These are phyloP conservation scores for Styela plicata DNA, from an alignment of 23 tunicate species.

Conservation along the genomic window DNA sequence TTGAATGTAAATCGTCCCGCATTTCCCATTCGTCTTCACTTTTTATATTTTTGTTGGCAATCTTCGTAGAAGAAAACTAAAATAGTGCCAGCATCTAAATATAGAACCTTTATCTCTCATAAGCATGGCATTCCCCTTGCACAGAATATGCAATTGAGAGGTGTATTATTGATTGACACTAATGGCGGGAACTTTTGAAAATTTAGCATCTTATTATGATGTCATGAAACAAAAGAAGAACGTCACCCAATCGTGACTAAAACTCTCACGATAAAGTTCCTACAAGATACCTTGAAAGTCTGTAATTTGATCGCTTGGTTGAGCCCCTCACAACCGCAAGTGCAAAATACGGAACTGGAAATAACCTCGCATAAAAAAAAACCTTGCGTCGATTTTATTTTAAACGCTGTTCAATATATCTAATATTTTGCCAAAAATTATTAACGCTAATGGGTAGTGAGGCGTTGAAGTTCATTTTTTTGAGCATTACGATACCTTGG, in stretches of 20 bases:
- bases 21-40: too few species aligned
- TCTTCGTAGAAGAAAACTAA: too few species aligned
- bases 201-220: neutral
- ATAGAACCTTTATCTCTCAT: neutral
- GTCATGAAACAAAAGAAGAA: neutral
- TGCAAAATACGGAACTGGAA: neutral
- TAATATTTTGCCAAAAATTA: too few species aligned
- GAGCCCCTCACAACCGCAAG: neutral
- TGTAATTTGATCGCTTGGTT: neutral
- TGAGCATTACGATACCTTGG: too few species aligned
- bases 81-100: too few species aligned
- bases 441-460: too few species aligned
- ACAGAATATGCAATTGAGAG: neutral
- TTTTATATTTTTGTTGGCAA: too few species aligned
- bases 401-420: too few species aligned
- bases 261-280: neutral
- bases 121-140: neutral
- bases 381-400: too few species aligned
- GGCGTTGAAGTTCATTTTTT: too few species aligned
- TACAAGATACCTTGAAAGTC: neutral
- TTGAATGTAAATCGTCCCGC: too few species aligned
- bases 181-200: neutral
- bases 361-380: neutral
- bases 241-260: neutral
- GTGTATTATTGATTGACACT: neutral